phyloP scores from a whole-genome alignment of 2,797 vertebrate species.

The Sphenopsis melanotis region DNA sequence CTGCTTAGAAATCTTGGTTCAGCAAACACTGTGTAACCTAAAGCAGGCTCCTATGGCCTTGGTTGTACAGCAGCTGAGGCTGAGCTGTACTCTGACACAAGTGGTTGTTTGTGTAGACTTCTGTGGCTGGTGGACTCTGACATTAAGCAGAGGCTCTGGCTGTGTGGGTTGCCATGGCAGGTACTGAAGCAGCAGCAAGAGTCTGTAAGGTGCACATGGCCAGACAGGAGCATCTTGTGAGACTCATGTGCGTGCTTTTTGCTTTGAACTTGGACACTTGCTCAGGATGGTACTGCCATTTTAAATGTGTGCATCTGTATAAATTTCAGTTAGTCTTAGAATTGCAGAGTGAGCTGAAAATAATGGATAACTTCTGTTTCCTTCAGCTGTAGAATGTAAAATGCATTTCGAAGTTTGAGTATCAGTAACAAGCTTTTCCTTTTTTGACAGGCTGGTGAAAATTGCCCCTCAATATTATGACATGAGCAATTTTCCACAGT shows the following conservation, averaged over 20 bases:
- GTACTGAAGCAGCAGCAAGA: background rate
- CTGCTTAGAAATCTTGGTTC: background rate
- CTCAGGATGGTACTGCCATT: background rate
- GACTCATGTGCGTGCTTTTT: rapidly evolving
- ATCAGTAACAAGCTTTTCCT: conserved; percentile 42
- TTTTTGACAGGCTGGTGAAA: conserved; percentile 90
- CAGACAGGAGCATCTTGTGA: rapidly evolving
- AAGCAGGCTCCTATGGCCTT: background rate
- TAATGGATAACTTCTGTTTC: background rate
- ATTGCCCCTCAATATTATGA: conserved; percentile 96
- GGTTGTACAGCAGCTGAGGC: background rate
- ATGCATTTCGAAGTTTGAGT: background rate
- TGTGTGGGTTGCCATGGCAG: rapidly evolving
- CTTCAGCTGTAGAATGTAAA: background rate
- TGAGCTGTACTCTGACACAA: background rate
- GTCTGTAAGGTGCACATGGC: rapidly evolving
- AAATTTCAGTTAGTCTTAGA: background rate
- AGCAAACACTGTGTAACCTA: background rate
- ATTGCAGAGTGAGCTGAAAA: background rate
- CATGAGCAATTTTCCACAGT: conserved; percentile 98
- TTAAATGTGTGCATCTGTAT: background rate
- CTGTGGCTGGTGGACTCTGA: background rate
- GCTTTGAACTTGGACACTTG: background rate
- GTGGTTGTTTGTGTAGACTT: background rate
- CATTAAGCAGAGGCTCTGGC: background rate